Percentiles rank a stretch among this genome's conserved stretches.
Evolutionary conservation across 2,888 invertebrate species (phyloP).

Genomic region (Drosophila phalerata): DNA sequence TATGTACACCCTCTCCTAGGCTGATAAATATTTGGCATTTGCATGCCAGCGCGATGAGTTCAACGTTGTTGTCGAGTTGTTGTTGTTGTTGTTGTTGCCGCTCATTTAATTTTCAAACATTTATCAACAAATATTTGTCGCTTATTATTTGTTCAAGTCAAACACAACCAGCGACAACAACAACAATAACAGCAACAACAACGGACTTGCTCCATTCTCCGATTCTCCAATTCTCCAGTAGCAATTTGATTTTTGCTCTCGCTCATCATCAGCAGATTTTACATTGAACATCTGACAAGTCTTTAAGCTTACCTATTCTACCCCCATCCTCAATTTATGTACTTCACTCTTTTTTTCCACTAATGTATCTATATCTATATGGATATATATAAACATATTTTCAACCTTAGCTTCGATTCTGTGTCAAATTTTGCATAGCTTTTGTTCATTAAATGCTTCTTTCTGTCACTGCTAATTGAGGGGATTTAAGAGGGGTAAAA

Average conservation of each 20-base stretch:
- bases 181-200: conserved; percentile 16
- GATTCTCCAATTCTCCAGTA: conserved; percentile 10
- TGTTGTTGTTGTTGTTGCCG: conserved; percentile 56
- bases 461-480: conserved; percentile 34
- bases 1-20: conserved; percentile 32
- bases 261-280: conserved; percentile 37
- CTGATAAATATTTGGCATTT: conserved; percentile 77
- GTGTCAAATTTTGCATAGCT: conserved; percentile 57
- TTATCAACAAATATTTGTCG: conserved; percentile 80
- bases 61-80: conserved; percentile 49
- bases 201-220: conserved; percentile 18
- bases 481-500: not conserved
- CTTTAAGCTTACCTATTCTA: not conserved
- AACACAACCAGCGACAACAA: conserved; percentile 40
- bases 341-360: not conserved
- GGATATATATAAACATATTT: not conserved
- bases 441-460: conserved; percentile 37
- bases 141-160: conserved; percentile 75
- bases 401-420: conserved; percentile 38
- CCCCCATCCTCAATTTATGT: too few relatives aligned
- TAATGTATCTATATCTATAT: not conserved
- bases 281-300: conserved; percentile 40
- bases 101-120: conserved; percentile 80
- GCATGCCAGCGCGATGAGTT: conserved; percentile 78
- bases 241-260: not conserved